Conservation (phyloP, 2,113 vertebrate genomes). For the Peromyscus leucopus region DNA sequence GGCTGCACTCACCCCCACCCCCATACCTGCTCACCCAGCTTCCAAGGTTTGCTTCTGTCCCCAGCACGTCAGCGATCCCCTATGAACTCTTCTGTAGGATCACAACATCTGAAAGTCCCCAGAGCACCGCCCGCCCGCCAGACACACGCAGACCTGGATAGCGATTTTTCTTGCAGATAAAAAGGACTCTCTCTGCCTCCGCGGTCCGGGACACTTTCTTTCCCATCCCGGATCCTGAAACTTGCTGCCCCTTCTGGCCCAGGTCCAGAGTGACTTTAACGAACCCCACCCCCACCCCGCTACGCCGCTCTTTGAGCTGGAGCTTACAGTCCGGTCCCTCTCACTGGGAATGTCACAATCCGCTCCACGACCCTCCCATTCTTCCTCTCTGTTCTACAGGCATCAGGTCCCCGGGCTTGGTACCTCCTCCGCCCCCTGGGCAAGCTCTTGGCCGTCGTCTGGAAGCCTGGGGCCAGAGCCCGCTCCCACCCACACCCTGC, state of each 20-base stretch:
- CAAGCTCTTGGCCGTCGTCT: background rate
- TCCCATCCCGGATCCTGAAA: background rate
- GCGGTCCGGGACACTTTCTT: background rate
- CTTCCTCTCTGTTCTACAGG: background rate
- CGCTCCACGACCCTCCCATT: background rate
- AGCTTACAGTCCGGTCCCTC: background rate
- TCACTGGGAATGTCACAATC: background rate
- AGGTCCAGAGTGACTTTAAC: background rate
- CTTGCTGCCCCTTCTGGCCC: background rate
- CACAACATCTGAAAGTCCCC: background rate
- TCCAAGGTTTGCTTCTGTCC: background rate
- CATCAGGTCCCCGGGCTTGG: rapidly evolving
- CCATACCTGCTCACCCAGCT: background rate
- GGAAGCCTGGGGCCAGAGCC: background rate
- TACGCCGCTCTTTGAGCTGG: no score
- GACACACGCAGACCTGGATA: background rate
- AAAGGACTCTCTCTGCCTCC: background rate
- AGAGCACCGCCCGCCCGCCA: background rate
- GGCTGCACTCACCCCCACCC: background rate
- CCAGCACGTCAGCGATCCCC: background rate
- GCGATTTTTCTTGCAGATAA: background rate
- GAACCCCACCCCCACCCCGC: background rate
- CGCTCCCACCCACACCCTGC: background rate
- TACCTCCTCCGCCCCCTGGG: background rate
- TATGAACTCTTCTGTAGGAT: background rate